Base-by-base conservation (phyloP, 1,140 invertebrate species). In the Bombyx mandarina region DNA sequence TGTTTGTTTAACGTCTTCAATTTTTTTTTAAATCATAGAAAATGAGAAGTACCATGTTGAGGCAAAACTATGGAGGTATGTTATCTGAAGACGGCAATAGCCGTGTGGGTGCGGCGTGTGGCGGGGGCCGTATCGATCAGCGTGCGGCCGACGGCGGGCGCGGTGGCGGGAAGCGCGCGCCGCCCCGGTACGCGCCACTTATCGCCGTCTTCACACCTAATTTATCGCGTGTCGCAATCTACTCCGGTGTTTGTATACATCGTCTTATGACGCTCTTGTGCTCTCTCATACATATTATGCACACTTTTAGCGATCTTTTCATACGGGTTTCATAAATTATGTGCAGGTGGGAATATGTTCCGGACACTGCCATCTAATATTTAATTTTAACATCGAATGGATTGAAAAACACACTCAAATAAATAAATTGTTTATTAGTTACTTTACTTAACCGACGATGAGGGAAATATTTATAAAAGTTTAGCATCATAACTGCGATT, bases 201-300 rank as follows among this genome's bases (percentile, higher is more conserved):
- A 9, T 22, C 35, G 66, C 56, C 58, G 73, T 82, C 79, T 81
- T 82, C 77, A 71, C 81, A 79, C 78, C 77, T 77, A 82, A 82
- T 82, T 83, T 79, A 80, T 77, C 77, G 79, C 78, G 69, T 66
- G 66, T 64, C 66, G 67, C 74, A 67, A 75, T 79, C 71, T 71
- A 58, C 69, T 59, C 63, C 62, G 60, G 57, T 66, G 66, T 68
- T 69, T 66, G 64, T 67, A 64, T 64, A 73, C 60, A 64, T 59
- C 47, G 59, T 35, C 6, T 61, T 60, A 62, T 61, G 61, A 61
- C 57, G 60, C 67, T 56, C 62, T 54, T 9, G 18, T 35, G 42
- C 43, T 59, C 58, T 54, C 53, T 54, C 53, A 56, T 65, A 57
- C 66, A 61, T 47, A 54, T 57, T 62, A 49, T 61, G 54, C 44